Conservation (phyloP, 2,888 invertebrate genomes). For the Liposcelis brunnea region DNA sequence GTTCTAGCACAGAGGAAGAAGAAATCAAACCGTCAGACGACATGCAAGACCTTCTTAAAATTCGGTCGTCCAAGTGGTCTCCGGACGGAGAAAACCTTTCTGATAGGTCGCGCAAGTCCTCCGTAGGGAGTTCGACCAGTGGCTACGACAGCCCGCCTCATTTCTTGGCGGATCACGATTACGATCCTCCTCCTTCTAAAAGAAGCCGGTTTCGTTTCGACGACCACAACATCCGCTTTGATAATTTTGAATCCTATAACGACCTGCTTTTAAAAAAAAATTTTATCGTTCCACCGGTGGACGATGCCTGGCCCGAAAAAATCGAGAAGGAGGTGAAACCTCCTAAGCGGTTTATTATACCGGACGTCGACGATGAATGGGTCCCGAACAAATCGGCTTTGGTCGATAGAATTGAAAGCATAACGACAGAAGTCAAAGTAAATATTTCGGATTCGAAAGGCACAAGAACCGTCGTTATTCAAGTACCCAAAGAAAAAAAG, state of each 20-base stretch:
- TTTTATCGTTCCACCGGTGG: constrained; percentile 15
- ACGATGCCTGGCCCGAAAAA: constrained; percentile 15
- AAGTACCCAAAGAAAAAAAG: constrained; percentile 10
- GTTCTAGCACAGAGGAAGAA: constrained; percentile 15
- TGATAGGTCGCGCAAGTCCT: neutral
- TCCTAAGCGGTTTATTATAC: constrained; percentile 3
- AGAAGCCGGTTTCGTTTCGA: constrained; percentile 6
- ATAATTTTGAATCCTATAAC: too few species aligned
- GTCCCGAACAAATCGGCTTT: constrained; percentile 6
- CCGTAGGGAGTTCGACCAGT: too few species aligned
- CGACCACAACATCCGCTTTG: constrained; percentile 6
- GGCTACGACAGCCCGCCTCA: constrained; percentile 6
- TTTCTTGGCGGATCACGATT: constrained; percentile 16
- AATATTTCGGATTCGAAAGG: constrained; percentile 9
- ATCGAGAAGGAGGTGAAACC: neutral
- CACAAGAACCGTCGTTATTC: constrained; percentile 10
- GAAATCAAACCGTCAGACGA: constrained; percentile 19
- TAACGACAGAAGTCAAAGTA: constrained; percentile 8
- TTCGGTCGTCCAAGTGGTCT: too few species aligned
- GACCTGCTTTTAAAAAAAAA: neutral
- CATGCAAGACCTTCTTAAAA: constrained; percentile 23
- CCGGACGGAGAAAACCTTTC: constrained; percentile 1
- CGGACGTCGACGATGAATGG: constrained; percentile 12
- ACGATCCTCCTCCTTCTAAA: constrained; percentile 16
- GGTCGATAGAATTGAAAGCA: constrained; percentile 6